Evolutionary conservation across 2,888 invertebrate species (phyloP), one percentile per base, ranked within the genome.

Genomic region (Stenotaenia linearis): DNA sequence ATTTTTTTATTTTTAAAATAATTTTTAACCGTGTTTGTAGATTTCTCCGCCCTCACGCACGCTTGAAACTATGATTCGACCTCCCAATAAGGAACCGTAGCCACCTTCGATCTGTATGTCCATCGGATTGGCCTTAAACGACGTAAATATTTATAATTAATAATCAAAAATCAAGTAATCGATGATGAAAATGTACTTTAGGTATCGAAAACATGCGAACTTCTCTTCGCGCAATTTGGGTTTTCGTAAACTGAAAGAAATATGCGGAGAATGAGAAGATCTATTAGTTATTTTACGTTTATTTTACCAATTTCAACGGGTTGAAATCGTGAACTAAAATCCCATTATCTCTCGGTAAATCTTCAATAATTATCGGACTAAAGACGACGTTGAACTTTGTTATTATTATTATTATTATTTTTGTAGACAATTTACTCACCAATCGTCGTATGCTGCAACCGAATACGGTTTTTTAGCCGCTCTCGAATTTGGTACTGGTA

Each of bases 341-440:
- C 9, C 9, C 32, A n/a, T 25, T 32, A 30, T 4, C 15, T 37
- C 23, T 6, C 35, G 77, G 77, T 15, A 76, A n/a, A 12, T 76
- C 77, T 37, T 76, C 77, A 37, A 76, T 76, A 18, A 76, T 76
- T 0, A 76, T 76, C 5, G 77, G 77, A 76, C 77, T 76, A 37
- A 25, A 76, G 1, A 32, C n/a, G 18, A 35, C 1, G 25, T 75
- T 56, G 5, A 56, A 10, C 4, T 56, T n/a, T n/a, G 6, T 6
- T 56, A 32, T 4, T 15, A 23, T 18, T 32, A 6, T 15, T 0
- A 45, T n/a, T 2, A 18, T n/a, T 50, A 0, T 21, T 74, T 28
- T 25, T 10, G n/a, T 25, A 69, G 28, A 9, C 5, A 25, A 6
- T 74, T 74, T 25, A 28, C 21, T 50, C 21, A 50, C 50, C 50